phyloP scores from a whole-genome alignment of 2,113 vertebrate species.

The Chrysochloris asiatica region DNA sequence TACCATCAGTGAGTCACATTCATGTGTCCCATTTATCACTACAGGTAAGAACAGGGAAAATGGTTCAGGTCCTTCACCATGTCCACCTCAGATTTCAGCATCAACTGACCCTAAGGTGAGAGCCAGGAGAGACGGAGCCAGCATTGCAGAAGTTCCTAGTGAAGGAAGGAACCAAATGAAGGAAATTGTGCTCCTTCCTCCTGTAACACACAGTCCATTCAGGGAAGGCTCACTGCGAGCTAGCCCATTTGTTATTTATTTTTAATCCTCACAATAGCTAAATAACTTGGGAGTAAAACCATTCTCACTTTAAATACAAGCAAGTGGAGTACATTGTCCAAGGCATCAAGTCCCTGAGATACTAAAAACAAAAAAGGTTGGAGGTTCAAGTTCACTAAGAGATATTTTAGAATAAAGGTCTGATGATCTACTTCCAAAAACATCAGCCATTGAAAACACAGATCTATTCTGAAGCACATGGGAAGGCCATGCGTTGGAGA shows the following conservation, averaged over 20 bases:
- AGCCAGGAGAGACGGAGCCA: slow-evolving; percentile 1
- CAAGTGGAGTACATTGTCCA: not conserved
- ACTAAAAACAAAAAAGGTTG: not conserved
- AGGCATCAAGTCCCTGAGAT: not conserved
- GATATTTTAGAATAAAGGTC: not conserved
- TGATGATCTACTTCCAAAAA: not conserved
- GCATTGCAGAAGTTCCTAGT: not conserved
- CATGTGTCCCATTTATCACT: slow-evolving; percentile 3
- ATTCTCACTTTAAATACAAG: not conserved
- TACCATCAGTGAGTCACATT: slow-evolving; percentile 31
- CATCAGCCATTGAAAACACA: not conserved
- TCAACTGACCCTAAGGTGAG: not conserved
- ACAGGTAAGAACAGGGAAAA: not conserved
- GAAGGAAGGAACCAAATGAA: not conserved
- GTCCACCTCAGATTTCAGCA: slow-evolving; percentile 1
- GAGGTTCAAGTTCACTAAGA: not conserved
- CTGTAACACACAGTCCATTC: not conserved
- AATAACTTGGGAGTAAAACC: not conserved
- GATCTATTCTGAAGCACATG: not conserved
- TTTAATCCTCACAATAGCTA: not conserved
- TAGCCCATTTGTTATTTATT: not conserved
- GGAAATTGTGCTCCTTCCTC: not conserved
- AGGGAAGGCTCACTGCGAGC: not conserved
- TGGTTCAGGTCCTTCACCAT: not conserved
- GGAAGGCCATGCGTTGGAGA: not conserved